Base-by-base conservation (phyloP, 2,888 invertebrate species). In the Sylvicola fuscatus region DNA sequence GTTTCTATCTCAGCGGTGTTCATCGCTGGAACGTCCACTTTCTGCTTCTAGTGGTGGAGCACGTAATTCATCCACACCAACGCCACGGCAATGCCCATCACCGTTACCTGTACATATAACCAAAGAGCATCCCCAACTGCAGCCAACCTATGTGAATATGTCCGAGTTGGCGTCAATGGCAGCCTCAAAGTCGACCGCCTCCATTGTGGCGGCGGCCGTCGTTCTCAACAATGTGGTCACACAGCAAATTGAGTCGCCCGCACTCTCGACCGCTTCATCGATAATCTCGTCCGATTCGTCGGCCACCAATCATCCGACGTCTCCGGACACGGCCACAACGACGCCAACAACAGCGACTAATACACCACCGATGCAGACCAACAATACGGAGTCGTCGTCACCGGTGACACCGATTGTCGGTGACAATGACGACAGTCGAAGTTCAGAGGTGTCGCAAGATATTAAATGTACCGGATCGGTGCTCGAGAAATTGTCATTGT, bases 81-180 rank as follows among this genome's bases (percentile, higher is more conserved):
- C 44, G 60, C 66, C 56, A 61, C 67, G 41, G 53, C 66, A 58
- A 58, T 66, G 76, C 47, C 77, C 77, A 2, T 72, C 73, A 6
- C 72, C 73, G 2, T 60, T 81, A 48, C 80, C 80, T 41, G 74
- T 76, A 41, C 80, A 80, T 54, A 68, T 81, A 44, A 71, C 77
- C 46, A 80, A 79, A 72, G 74, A 73, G 21, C 21, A 21, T 21
- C 21, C 21, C 8, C 29, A 29, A 29, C 12, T n/a, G 12, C 76
- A 78, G 58, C 87, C 87, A 15, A 70, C 86, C 49, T 89, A 89
- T 60, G 86, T 86, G 48, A 89, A 89, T 55, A 84, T 86, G 84
- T 82, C 83, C 43, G 87, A 89, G 55, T 60, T 87, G 52, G 83
- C 82, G 15, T 75, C 71, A 47, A 66, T 84, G 62, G 84, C 84